Conservation (phyloP, 2,113 vertebrate genomes). For the Mesembrinibis cayennensis region DNA sequence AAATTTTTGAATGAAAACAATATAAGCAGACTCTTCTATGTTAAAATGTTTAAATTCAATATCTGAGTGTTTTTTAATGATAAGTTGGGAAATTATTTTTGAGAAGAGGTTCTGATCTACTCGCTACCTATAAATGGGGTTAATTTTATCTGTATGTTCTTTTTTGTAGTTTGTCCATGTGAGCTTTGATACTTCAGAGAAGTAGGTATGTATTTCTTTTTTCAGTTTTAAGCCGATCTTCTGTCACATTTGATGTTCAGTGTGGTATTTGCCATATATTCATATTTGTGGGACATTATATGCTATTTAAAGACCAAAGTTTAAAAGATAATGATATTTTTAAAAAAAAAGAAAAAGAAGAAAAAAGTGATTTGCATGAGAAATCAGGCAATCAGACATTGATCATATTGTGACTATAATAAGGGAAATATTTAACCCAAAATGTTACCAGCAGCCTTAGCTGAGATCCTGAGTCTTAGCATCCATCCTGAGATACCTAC, state of each 20-base stretch:
- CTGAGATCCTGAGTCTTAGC: background rate
- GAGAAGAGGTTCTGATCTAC: background rate
- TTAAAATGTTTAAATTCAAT: background rate
- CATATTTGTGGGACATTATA: background rate
- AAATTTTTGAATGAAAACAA: background rate
- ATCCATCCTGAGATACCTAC: background rate
- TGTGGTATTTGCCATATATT: background rate
- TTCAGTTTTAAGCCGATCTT: background rate
- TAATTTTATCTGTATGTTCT: background rate
- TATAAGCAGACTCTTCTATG: background rate
- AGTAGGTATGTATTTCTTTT: background rate
- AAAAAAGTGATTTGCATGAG: background rate
- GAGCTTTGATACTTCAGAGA: background rate
- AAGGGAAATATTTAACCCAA: background rate
- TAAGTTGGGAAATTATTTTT: background rate
- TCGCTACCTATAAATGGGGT: accelerated
- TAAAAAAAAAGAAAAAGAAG: no score
- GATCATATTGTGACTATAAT: background rate
- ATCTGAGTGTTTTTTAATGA: accelerated
- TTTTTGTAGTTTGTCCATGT: background rate
- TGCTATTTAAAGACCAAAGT: background rate
- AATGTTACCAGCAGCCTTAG: background rate
- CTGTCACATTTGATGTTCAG: background rate
- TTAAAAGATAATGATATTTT: background rate
- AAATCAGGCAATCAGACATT: background rate